Evolutionary conservation across 2,797 vertebrate genomes (phyloP).

Genomic region (Setipinna tenuifilis): DNA sequence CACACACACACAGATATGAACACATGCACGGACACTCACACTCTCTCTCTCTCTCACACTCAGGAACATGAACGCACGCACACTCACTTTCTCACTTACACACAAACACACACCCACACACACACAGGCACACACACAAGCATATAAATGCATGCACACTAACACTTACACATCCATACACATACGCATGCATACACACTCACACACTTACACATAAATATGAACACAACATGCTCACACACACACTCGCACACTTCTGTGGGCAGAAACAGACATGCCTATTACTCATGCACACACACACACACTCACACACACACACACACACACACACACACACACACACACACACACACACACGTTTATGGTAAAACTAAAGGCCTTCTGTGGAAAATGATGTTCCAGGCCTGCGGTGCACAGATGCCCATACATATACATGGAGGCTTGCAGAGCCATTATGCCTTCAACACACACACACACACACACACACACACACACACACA

Average conservation of each 20-base stretch:
- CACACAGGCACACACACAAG: too few relatives aligned
- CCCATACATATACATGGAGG: conserved; percentile 14
- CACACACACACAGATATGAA: background rate
- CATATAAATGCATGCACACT: background rate
- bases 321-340: background rate
- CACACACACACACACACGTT: background rate
- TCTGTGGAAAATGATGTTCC: background rate
- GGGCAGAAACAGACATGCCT: background rate
- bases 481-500: conserved; percentile 20
- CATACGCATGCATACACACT: conserved; percentile 40
- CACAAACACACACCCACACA: conserved; percentile 16
- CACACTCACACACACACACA: background rate
- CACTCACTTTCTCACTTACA: background rate
- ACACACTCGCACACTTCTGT: too few relatives aligned
- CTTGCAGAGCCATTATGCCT: background rate
- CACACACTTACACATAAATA: conserved; percentile 13
- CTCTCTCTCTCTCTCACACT: too few relatives aligned
- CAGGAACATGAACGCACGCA: too few relatives aligned
- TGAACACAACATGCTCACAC: background rate
- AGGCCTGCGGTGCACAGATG: background rate
- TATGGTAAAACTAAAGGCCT: background rate
- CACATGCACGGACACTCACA: background rate
- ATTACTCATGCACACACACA: conserved; percentile 27
- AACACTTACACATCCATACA: conserved; percentile 20
- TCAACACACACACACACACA: conserved; percentile 19